Evolutionary conservation across 2,888 invertebrate species (phyloP).

Genomic region (Drosophila kokeensis): DNA sequence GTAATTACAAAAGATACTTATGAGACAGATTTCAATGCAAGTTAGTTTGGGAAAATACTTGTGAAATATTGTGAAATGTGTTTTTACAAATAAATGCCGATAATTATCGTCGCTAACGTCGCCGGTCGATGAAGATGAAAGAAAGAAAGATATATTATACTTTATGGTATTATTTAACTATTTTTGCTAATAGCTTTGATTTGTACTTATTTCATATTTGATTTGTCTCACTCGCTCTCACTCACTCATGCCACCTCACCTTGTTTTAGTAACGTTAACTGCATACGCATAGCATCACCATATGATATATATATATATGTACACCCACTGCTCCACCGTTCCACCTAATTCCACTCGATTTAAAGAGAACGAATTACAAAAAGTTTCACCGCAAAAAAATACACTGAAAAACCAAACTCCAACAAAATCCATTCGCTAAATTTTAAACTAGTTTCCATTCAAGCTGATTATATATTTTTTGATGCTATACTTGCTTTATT

Average conservation of each 20-base stretch:
- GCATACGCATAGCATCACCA: slow-evolving; percentile 48
- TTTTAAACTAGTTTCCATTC: slow-evolving; percentile 15
- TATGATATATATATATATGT: slow-evolving; percentile 26
- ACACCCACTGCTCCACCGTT: slow-evolving; percentile 28
- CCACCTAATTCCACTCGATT: slow-evolving; percentile 8
- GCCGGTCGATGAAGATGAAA: slow-evolving; percentile 62
- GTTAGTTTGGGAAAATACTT: slow-evolving; percentile 84
- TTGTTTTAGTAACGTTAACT: slow-evolving; percentile 42
- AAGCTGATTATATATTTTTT: slow-evolving; percentile 15
- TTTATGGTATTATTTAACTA: slow-evolving; percentile 66
- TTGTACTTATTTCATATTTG: slow-evolving; percentile 55
- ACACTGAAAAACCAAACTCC: slow-evolving; percentile 10
- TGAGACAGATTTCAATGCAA: slow-evolving; percentile 85
- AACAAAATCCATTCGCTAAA: slow-evolving; percentile 23
- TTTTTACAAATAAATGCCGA: slow-evolving; percentile 38
- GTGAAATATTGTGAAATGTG: slow-evolving; percentile 63
- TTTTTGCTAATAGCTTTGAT: slow-evolving; percentile 68
- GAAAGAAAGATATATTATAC: slow-evolving; percentile 69
- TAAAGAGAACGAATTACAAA: slow-evolving; percentile 7
- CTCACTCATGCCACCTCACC: slow-evolving; percentile 47
- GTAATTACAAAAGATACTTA: slow-evolving; percentile 84
- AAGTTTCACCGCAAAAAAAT: slow-evolving; percentile 14
- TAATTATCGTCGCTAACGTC: slow-evolving; percentile 45
- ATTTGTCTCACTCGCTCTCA: slow-evolving; percentile 44
- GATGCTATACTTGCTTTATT: slow-evolving; percentile 23